Percentiles rank a stretch among this genome's conserved stretches.
These are phyloP conservation scores for Gila robusta DNA, from an alignment of 2,797 vertebrate species.

Conservation along the genomic window DNA sequence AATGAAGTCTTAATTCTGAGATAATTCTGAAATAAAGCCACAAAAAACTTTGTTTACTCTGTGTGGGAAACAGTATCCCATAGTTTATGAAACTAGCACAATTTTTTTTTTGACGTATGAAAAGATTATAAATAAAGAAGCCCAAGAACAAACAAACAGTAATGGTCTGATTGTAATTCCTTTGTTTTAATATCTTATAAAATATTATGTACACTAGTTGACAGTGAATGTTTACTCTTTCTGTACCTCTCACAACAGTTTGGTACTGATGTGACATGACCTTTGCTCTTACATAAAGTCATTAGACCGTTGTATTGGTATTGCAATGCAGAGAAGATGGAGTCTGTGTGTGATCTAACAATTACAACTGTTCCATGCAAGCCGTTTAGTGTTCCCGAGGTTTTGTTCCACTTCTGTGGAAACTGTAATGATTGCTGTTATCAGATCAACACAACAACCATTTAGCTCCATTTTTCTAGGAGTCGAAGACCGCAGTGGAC, in stretches of 20 bases:
- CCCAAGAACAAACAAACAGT: not conserved
- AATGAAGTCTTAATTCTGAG: not conserved
- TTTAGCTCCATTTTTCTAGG: not conserved
- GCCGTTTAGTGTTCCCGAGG: conserved; percentile 10
- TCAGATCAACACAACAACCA: conserved; percentile 32
- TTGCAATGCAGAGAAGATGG: not conserved
- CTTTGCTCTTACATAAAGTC: not conserved
- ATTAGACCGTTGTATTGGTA: not conserved
- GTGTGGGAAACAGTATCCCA: not conserved
- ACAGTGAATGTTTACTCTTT: not conserved
- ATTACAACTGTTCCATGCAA: not conserved
- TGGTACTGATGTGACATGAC: not conserved
- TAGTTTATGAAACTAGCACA: not conserved
- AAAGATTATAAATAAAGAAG: not conserved
- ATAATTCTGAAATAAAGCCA: not conserved
- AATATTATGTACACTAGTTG: conserved; percentile 13
- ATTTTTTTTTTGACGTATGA: no score
- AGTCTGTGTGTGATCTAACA: conserved; percentile 11
- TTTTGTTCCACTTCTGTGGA: conserved; percentile 31
- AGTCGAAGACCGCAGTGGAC: conserved; percentile 1
- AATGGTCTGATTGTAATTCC: not conserved
- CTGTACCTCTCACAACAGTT: not conserved
- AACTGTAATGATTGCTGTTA: conserved; percentile 14
- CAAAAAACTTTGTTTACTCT: not conserved
- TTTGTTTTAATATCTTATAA: conserved; percentile 31